These are phyloP conservation scores for Parauchenoglanis ngamensis DNA, from an alignment of 2,797 vertebrate genomes.

Conservation along the genomic window DNA sequence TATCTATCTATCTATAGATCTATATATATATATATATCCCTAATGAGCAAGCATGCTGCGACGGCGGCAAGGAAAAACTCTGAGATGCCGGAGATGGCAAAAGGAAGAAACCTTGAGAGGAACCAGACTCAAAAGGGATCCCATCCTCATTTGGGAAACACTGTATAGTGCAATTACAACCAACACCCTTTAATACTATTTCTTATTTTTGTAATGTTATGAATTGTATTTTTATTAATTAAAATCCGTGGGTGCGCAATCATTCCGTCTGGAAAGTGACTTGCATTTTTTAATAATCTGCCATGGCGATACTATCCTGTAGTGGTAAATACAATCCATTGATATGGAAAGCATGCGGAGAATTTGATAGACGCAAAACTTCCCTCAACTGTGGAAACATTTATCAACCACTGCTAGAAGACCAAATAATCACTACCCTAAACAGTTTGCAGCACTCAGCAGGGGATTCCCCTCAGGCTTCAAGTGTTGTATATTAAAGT, in stretches of 20 bases:
- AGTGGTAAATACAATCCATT: slow-evolving; percentile 30
- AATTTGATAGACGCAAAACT: slow-evolving; percentile 32
- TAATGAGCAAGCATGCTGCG: no score
- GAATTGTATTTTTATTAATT: neutral
- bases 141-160: no score
- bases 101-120: no score
- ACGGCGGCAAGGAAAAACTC: no score
- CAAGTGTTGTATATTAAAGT: neutral
- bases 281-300: slow-evolving; percentile 5
- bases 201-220: neutral
- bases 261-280: slow-evolving; percentile 19
- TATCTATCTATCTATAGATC: no score
- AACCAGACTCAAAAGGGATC: no score
- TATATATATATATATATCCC: no score
- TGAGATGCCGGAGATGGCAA: no score
- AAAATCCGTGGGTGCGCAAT: slow-evolving; percentile 7
- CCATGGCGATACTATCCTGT: slow-evolving; percentile 10
- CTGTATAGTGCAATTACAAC: no score
- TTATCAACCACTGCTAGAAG: slow-evolving; percentile 8
- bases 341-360: slow-evolving; percentile 36
- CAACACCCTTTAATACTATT: no score
- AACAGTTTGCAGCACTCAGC: neutral
- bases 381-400: slow-evolving; percentile 36
- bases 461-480: slow-evolving; percentile 35
- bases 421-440: slow-evolving; percentile 10